These are phyloP conservation scores for Caenorhabditis imperialis DNA, from an alignment of 2,888 invertebrate species.

Conservation along the genomic window DNA sequence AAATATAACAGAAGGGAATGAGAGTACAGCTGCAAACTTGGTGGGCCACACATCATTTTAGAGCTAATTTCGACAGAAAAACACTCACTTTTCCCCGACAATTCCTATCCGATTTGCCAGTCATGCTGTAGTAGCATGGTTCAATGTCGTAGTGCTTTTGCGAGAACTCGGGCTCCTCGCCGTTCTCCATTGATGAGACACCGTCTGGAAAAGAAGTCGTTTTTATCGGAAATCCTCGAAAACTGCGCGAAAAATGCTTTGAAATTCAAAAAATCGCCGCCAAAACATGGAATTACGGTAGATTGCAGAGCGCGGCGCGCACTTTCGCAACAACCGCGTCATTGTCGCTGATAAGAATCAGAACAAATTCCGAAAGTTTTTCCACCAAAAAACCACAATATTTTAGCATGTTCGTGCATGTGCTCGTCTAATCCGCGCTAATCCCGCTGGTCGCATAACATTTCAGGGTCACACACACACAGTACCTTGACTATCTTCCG, in stretches of 20 bases:
- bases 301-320: constrained; percentile 5
- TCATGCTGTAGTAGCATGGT: constrained; percentile 61
- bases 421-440: constrained; percentile 49
- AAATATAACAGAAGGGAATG: constrained; percentile 28
- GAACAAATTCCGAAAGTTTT: constrained; percentile 7
- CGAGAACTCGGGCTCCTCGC: constrained; percentile 55
- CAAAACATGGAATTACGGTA: too few relatives aligned
- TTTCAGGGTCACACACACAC: constrained; percentile 37
- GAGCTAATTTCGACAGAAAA: too few relatives aligned
- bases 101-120: constrained; percentile 56
- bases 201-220: constrained; percentile 58
- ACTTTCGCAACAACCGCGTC: constrained; percentile 18
- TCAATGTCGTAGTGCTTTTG: constrained; percentile 58
- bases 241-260: too few relatives aligned
- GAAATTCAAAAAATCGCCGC: too few relatives aligned
- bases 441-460: constrained; percentile 45
- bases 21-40: constrained; percentile 26
- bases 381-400: constrained; percentile 20
- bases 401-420: constrained; percentile 47
- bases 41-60: too few relatives aligned
- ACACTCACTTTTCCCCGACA: constrained; percentile 61
- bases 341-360: constrained; percentile 4
- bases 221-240: too few relatives aligned
- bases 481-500: constrained; percentile 54
- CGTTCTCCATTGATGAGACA: constrained; percentile 47